Conservation (phyloP, 2,113 vertebrate species). For the Saimiri boliviensis region DNA sequence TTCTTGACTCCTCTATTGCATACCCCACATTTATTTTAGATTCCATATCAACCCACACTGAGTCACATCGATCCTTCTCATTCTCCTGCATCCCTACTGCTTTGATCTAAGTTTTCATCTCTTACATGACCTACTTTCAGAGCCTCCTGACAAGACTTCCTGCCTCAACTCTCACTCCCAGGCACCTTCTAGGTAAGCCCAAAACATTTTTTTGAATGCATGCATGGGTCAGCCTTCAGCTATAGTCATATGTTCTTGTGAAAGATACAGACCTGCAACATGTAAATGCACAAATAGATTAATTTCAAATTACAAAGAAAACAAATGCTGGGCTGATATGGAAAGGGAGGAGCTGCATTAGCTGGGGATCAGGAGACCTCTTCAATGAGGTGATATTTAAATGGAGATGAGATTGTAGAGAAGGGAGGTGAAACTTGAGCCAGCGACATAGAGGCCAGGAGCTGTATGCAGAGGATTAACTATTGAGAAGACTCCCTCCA, state of each 20-base stretch:
- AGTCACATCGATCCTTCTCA: not conserved
- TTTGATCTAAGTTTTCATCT: not conserved
- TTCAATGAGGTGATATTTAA: not conserved
- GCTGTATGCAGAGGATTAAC: rapidly evolving
- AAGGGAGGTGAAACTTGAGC: not conserved
- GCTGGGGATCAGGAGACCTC: not conserved
- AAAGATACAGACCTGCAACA: not conserved
- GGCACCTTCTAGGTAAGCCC: rapidly evolving
- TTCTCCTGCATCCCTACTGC: not conserved
- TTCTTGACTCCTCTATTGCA: not conserved
- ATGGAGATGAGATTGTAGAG: not conserved
- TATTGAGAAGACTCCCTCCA: not conserved
- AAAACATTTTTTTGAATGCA: not conserved
- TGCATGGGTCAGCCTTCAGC: rapidly evolving
- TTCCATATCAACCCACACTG: no score
- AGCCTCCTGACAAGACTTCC: not conserved
- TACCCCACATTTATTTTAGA: no score
- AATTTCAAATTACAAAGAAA: not conserved
- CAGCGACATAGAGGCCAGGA: rapidly evolving
- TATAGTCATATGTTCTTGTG: rapidly evolving
- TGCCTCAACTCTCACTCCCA: not conserved
- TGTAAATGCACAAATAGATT: not conserved
- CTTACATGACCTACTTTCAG: not conserved
- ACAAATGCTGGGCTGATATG: not conserved
- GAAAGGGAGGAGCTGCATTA: rapidly evolving